Conservation (phyloP, 2,113 vertebrate species). For the Rafetus swinhoei region DNA sequence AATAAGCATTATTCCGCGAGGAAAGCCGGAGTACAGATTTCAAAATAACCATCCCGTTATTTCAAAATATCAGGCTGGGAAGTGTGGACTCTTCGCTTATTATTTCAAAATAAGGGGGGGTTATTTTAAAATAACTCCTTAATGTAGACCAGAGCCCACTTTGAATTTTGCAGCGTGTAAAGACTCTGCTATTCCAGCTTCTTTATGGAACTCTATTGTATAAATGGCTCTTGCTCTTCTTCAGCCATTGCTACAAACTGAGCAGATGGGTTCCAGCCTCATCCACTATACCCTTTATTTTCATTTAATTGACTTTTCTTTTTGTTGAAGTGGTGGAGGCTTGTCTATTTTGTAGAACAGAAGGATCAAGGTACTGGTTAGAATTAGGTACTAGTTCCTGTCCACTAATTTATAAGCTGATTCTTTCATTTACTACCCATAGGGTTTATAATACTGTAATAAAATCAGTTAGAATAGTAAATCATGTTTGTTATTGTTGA, state of each 20-base stretch:
- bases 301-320: neutral
- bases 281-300: slow-evolving; percentile 45
- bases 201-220: neutral
- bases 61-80: no score
- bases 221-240: neutral
- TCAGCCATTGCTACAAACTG: neutral
- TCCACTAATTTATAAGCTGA: neutral
- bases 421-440: neutral
- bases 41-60: no score
- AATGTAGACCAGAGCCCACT: no score
- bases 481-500: neutral
- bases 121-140: no score
- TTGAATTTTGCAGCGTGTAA: neutral
- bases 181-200: neutral
- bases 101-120: no score
- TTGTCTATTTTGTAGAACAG: neutral
- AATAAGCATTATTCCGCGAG: no score
- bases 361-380: neutral
- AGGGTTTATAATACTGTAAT: neutral
- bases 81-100: no score
- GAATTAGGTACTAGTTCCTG: neutral
- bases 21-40: no score
- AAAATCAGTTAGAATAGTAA: neutral
- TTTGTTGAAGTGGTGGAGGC: neutral
- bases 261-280: slow-evolving; percentile 36